Conservation (phyloP, 2,797 vertebrate species). For the Sciurus carolinensis region DNA sequence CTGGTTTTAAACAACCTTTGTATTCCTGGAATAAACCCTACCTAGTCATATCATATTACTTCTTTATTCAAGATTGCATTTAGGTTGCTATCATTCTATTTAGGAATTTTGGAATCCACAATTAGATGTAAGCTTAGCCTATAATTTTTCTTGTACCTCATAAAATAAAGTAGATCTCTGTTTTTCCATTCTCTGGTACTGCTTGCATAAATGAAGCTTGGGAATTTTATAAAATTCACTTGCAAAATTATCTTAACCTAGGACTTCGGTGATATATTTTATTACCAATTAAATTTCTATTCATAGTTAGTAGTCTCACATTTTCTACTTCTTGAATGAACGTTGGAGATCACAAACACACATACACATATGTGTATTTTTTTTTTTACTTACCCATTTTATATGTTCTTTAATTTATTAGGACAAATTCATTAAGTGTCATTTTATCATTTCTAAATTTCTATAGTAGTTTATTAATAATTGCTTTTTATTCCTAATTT, state of each 20-base stretch:
- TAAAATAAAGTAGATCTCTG: constrained; percentile 35
- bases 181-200: constrained; percentile 23
- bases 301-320: constrained; percentile 23
- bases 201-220: constrained; percentile 56
- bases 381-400: constrained; percentile 13
- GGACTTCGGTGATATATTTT: constrained; percentile 60
- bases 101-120: constrained; percentile 39
- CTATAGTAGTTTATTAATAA: constrained; percentile 55
- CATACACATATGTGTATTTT: too few relatives aligned
- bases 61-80: constrained; percentile 26
- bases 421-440: constrained; percentile 40
- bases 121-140: constrained; percentile 37
- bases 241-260: constrained; percentile 58
- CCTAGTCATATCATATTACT: constrained; percentile 23
- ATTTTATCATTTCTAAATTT: constrained; percentile 51
- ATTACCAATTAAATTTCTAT: constrained; percentile 37
- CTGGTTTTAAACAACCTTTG: constrained; percentile 28
- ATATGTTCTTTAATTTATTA: constrained; percentile 61
- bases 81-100: constrained; percentile 60
- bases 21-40: constrained; percentile 38
- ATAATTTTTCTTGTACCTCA: constrained; percentile 51
- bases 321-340: constrained; percentile 60
- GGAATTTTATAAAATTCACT: constrained; percentile 54
- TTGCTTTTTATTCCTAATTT: constrained; percentile 56
- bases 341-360: not conserved